Percentiles rank a stretch among this genome's conserved stretches.
Conservation (phyloP, 2,113 vertebrate species). For the Crocuta crocuta region DNA sequence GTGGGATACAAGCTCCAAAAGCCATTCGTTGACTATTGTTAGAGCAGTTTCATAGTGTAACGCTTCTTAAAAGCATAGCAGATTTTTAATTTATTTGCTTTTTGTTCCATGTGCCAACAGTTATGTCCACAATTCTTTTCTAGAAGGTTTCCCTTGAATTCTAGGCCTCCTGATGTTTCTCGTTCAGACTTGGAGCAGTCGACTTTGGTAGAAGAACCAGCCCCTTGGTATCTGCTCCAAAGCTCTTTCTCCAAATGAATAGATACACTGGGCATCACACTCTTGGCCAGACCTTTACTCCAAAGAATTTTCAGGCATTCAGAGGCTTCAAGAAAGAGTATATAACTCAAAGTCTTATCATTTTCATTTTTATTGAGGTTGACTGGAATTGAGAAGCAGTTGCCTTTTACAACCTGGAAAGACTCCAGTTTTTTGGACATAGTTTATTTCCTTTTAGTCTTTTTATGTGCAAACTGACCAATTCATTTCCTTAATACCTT, state of each 20-base stretch:
- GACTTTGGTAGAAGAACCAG: background rate
- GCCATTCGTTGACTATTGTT: background rate
- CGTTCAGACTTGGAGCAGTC: background rate
- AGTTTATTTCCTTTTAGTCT: background rate
- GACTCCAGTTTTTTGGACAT: background rate
- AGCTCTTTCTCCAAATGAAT: background rate
- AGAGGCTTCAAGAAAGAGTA: background rate
- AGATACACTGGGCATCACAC: background rate
- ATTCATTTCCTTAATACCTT: background rate
- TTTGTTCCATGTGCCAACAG: background rate
- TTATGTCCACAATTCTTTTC: background rate
- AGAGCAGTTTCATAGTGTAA: background rate
- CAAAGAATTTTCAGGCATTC: background rate
- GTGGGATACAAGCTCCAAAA: background rate
- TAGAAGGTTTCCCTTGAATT: background rate
- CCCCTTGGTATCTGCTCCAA: background rate
- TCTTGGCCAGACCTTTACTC: background rate
- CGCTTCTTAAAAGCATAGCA: background rate
- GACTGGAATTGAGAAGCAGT: background rate
- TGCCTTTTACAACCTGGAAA: background rate
- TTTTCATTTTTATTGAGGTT: background rate
- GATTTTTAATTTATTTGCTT: background rate
- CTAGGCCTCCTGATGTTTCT: background rate
- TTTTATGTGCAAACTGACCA: background rate
- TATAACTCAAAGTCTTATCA: background rate